phyloP scores from a whole-genome alignment of 2,797 vertebrate genomes.

The Sphaeramia orbicularis region DNA sequence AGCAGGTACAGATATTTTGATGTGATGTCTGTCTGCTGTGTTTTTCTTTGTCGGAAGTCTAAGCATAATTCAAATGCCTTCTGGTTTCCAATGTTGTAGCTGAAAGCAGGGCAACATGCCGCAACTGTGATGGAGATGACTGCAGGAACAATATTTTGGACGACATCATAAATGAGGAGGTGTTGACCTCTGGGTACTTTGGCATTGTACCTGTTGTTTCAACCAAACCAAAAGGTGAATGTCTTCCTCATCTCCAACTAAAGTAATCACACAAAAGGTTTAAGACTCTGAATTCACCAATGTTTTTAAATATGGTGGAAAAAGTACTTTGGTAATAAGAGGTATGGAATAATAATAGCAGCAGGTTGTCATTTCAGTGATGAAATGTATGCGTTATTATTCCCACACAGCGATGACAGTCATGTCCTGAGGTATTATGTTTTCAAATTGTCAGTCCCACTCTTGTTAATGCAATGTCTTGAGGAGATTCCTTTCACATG shows the following conservation, averaged over 20 bases:
- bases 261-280: background rate
- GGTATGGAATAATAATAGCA: no score
- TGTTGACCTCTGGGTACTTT: slow-evolving; percentile 80
- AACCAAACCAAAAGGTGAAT: slow-evolving; percentile 72
- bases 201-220: slow-evolving; percentile 1
- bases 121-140: slow-evolving; percentile 65
- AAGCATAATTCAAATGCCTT: background rate
- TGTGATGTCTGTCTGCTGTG: background rate
- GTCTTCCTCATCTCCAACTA: background rate
- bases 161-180: slow-evolving; percentile 43
- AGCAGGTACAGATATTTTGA: slow-evolving; percentile 70
- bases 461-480: no score
- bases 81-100: slow-evolving; percentile 41
- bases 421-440: no score
- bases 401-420: no score
- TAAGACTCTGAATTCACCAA: no score
- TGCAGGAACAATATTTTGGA: slow-evolving; percentile 79
- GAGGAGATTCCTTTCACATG: no score
- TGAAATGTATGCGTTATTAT: no score
- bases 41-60: background rate
- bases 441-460: no score
- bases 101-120: slow-evolving; percentile 66
- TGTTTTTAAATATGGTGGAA: no score
- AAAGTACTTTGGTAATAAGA: no score
- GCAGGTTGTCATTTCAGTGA: no score